Evolutionary conservation across 2,113 vertebrate genomes (phyloP).

Genomic region (Catagonus wagneri): DNA sequence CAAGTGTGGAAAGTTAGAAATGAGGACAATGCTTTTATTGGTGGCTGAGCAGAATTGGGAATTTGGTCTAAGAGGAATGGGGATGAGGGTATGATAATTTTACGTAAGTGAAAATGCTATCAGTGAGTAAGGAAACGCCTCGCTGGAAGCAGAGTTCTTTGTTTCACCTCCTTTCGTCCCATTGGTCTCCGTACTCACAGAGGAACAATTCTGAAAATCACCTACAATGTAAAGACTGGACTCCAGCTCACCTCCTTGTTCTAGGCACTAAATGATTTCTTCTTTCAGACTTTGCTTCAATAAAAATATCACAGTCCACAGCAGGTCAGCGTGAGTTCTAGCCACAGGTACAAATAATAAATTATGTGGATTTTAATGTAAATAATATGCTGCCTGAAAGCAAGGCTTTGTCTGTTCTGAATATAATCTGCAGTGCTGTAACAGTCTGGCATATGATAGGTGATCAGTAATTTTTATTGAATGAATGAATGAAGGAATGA

Average conservation of each 20-base stretch:
- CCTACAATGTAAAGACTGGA: background rate
- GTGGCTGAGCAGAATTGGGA: conserved; percentile 53
- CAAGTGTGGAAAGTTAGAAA: conserved; percentile 76
- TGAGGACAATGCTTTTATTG: conserved; percentile 74
- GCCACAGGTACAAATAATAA: background rate
- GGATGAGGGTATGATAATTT: conserved; percentile 37
- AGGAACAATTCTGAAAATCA: background rate
- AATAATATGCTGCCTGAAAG: conserved; percentile 11
- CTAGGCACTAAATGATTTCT: background rate
- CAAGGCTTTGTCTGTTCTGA: background rate
- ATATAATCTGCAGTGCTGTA: background rate
- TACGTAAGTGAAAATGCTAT: conserved; percentile 22
- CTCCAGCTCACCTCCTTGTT: background rate
- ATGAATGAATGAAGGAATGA: background rate
- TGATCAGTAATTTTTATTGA: background rate
- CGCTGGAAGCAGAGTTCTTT: conserved; percentile 5
- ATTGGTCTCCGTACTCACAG: background rate
- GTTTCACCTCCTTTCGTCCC: conserved; percentile 29
- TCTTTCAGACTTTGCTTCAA: background rate
- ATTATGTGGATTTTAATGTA: conserved; percentile 1
- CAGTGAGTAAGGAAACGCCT: background rate
- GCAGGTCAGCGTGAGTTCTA: background rate
- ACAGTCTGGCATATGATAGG: background rate
- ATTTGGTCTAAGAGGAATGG: conserved; percentile 40
- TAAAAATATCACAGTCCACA: background rate